Evolutionary conservation across 2,888 invertebrate genomes (phyloP).

Genomic region (Branchellion lobata): DNA sequence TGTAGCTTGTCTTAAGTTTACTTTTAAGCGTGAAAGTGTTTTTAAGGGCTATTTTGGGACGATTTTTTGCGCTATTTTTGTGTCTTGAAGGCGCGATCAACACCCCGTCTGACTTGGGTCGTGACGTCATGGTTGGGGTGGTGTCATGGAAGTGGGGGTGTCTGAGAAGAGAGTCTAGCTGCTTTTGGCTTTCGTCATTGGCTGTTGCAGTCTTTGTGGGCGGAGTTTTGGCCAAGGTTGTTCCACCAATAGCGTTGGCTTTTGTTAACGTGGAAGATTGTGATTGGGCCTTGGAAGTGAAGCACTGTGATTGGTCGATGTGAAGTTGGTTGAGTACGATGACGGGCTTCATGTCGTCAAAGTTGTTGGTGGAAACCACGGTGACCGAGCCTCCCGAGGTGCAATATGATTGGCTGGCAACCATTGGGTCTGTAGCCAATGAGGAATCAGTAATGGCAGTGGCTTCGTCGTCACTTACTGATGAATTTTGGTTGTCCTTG

Average conservation of each 20-base stretch:
- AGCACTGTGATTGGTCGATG: not conserved
- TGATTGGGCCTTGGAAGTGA: not conserved
- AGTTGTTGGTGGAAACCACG: constrained; percentile 18
- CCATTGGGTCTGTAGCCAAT: not conserved
- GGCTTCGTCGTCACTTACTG: not conserved
- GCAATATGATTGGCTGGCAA: constrained; percentile 17
- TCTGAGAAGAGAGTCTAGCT: not conserved
- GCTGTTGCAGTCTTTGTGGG: too few species aligned
- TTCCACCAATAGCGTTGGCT: not conserved
- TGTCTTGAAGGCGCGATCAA: not conserved
- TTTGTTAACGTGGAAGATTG: not conserved
- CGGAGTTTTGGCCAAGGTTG: too few species aligned
- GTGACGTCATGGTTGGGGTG: not conserved
- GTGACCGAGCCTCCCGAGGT: constrained; percentile 37
- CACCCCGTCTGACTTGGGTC: constrained; percentile 38
- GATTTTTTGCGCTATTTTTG: not conserved
- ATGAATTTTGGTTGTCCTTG: not conserved
- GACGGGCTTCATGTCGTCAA: constrained; percentile 23
- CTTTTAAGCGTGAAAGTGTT: not conserved
- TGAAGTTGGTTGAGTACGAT: not conserved
- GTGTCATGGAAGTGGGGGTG: not conserved
- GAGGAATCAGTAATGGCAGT: too few species aligned
- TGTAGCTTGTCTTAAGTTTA: not conserved
- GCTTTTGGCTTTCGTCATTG: too few species aligned
- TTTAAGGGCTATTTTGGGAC: not conserved